Base-by-base conservation (phyloP, 2,888 invertebrate species). In the Yponomeuta sedellus region DNA sequence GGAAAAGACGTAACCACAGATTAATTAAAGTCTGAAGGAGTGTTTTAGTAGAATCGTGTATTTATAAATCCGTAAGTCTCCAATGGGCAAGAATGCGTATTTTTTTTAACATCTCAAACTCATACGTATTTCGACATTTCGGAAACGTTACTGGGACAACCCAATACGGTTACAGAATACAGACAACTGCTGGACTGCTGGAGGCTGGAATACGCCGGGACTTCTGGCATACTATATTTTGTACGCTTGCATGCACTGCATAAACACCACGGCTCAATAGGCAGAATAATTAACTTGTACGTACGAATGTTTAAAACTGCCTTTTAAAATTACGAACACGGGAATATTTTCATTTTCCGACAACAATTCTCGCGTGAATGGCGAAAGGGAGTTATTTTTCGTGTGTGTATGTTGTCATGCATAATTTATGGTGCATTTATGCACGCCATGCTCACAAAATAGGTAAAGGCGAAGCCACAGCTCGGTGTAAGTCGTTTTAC, bases 211-310 rank as follows among this genome's bases (percentile, higher is more conserved):
- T n/a, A n/a, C n/a, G 34, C 8, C 34, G 5, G 34, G 10, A 34
- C 34, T 34, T 34, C 34, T 34, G 34, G 34, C 8, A 1, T 8
- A 34, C 34, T 34, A 34, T 25, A 25, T 25, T n/a, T n/a, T 25
- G 25, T 25, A 16, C 44, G 44, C 44, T 52, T 19, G 58, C 58
- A 20, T 58, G 58, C 58, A 10, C 58, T 58, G 20, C 58, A 58
- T 58, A 58, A 19, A 58, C 58, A 58, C 58, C 58, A 58, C 58
- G 58, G 61, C 28, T 61, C 61, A 61, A 28, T 61, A 61, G 34
- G 25, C 61, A 61, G 39, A 61, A 61, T 61, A 58, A 58, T 58
- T 58, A 58, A 58, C 58, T 58, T 58, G 58, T 58, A 58, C 22
- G 58, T 22, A 58, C 58, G 58, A 58, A 58, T 58, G 58, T 58